Base-by-base conservation (phyloP, 2,888 invertebrate genomes). In the Trichopoda pennipes region DNA sequence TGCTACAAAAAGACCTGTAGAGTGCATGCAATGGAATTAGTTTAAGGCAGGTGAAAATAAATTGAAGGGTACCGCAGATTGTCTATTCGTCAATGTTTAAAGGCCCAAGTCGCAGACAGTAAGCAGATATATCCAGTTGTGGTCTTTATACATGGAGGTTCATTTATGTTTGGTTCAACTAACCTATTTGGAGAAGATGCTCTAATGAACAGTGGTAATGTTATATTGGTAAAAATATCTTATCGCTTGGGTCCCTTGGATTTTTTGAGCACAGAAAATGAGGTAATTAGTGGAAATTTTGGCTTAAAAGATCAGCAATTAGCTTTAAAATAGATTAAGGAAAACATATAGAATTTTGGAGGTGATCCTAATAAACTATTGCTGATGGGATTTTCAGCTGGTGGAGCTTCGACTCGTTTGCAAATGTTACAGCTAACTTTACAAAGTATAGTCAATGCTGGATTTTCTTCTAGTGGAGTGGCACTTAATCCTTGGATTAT, bases 271-370 rank as follows among this genome's bases (percentile, higher is more conserved):
- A 95, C 95, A 0, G 95, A 94, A 58, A 95, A 95, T 86, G 92
- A 93, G 7, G 87, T 92, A 3, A 92, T 94, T 0, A 94, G 95
- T 0, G 95, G 95, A 6, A 95, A 95, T 88, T 93, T 93, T 86
- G 95, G 95, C 0, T 87, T 95, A 35, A 95, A 94, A 87, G 96
- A 95, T 91, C 95, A 95, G 91, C 91, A 92, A 23, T 91, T 94
- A 84, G 95, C 95, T 0, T 89, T 96, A 35, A 92, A 93, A 85
- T 95, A 95, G 95, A 90, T 95, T 0, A 93, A 93, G 74, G 90
- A 93, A 63, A 94, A 95, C 88, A 94, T 95, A 80, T 89, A 92
- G 84, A 91, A 92, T 88, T 95, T 95, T 85, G 94, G 94, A 0
- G 96, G 95, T 0, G 93, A 95, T 90, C 93, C 94, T 10, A 92